Evolutionary conservation across 2,113 vertebrate genomes (phyloP).

Genomic region (Willisornis vidua): DNA sequence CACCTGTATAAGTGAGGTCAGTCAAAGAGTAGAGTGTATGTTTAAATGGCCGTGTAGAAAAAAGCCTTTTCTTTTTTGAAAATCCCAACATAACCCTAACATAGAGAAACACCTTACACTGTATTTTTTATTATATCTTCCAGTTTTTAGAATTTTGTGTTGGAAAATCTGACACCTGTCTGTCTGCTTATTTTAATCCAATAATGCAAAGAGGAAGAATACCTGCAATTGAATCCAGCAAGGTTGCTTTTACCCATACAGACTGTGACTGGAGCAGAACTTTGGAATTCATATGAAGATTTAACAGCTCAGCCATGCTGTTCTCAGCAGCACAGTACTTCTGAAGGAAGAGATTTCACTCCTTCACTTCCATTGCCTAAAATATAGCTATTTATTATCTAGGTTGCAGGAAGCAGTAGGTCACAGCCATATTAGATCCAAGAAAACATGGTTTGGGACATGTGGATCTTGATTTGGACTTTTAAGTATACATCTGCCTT

Average conservation of each 20-base stretch:
- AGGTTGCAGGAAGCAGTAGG: neutral
- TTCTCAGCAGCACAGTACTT: neutral
- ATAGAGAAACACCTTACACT: neutral
- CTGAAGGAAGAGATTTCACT: neutral
- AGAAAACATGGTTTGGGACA: neutral
- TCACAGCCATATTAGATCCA: neutral
- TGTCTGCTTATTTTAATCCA: neutral
- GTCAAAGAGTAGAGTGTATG: neutral
- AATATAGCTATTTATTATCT: neutral
- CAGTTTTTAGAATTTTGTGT: neutral
- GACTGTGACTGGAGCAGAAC: neutral
- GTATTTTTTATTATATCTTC: neutral
- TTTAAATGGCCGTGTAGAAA: neutral
- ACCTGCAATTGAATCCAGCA: neutral
- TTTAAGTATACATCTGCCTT: neutral
- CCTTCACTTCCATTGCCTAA: neutral
- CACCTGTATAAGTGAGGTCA: neutral
- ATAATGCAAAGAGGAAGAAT: neutral
- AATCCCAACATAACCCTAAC: neutral
- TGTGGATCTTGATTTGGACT: neutral
- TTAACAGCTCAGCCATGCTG: slow-evolving; percentile 1
- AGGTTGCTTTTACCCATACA: neutral
- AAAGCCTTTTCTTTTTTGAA: neutral
- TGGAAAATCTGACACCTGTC: neutral
- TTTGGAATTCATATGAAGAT: slow-evolving; percentile 12